Evolutionary conservation across 2,113 vertebrate genomes (phyloP).

Genomic region (Pygathrix nemaeus): DNA sequence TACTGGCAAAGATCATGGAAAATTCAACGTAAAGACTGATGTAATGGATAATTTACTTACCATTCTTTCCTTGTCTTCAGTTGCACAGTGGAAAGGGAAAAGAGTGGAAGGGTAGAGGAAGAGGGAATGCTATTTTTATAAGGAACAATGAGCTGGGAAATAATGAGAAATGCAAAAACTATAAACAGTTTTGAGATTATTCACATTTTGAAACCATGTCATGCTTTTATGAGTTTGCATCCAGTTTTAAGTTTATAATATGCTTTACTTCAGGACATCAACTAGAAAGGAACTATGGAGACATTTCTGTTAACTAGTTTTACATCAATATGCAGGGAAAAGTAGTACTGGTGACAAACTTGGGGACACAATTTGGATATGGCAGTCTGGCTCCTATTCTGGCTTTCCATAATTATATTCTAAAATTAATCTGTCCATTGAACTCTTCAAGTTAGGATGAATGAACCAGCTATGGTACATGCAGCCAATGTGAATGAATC

Average conservation of each 20-base stretch:
- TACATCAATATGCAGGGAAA: background rate
- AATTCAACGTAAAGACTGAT: background rate
- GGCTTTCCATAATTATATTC: background rate
- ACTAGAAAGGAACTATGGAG: background rate
- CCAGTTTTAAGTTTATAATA: background rate
- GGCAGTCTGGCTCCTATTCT: background rate
- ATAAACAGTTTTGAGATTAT: background rate
- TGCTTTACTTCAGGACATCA: conserved; percentile 11
- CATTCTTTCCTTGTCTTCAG: background rate
- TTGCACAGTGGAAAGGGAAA: background rate
- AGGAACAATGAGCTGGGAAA: background rate
- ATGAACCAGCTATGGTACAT: background rate
- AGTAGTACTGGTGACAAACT: background rate
- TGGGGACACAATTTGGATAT: background rate
- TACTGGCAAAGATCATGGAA: background rate
- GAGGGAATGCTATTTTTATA: background rate
- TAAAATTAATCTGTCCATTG: background rate
- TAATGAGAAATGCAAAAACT: background rate
- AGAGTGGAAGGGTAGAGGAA: background rate
- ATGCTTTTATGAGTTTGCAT: background rate
- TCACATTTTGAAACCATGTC: background rate
- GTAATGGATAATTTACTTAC: background rate
- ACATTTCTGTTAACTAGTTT: background rate
- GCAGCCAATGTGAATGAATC: background rate
- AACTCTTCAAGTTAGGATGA: background rate